A percentile compares a stretch with the other conserved stretches of the same genome.
These are phyloP conservation scores for Champsocephalus esox DNA, from an alignment of 2,797 vertebrate genomes.

Conservation along the genomic window DNA sequence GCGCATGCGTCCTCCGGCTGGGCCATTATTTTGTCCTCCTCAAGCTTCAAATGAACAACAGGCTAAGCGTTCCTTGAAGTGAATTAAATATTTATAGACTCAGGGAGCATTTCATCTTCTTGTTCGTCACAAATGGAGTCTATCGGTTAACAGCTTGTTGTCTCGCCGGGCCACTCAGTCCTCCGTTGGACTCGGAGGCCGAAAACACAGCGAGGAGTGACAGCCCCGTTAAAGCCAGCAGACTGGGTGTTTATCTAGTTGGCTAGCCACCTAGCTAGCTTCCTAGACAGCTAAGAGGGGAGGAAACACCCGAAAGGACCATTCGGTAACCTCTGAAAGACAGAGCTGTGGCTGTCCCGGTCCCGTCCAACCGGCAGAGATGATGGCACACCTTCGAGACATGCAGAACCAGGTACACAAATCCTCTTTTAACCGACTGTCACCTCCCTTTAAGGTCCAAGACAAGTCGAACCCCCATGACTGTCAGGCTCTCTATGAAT, in stretches of 20 bases:
- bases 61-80: slow-evolving; percentile 75
- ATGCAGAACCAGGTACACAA: slow-evolving; percentile 85
- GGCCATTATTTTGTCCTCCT: slow-evolving; percentile 84
- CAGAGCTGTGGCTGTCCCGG: slow-evolving; percentile 59
- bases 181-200: slow-evolving; percentile 78
- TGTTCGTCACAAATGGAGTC: slow-evolving; percentile 73
- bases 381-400: slow-evolving; percentile 87
- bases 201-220: slow-evolving; percentile 81
- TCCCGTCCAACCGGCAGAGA: slow-evolving; percentile 60
- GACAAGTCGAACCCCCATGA: slow-evolving; percentile 52
- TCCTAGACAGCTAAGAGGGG: slow-evolving; percentile 67
- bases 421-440: slow-evolving; percentile 57
- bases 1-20: slow-evolving; percentile 77
- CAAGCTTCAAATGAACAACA: slow-evolving; percentile 83
- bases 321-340: slow-evolving; percentile 54
- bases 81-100: slow-evolving; percentile 78
- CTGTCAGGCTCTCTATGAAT: slow-evolving; percentile 48
- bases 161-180: slow-evolving; percentile 68
- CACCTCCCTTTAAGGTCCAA: slow-evolving; percentile 63
- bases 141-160: slow-evolving; percentile 67
- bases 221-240: slow-evolving; percentile 79
- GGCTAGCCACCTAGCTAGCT: slow-evolving; percentile 79
- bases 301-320: slow-evolving; percentile 57
- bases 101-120: slow-evolving; percentile 44
- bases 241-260: slow-evolving; percentile 80